phyloP scores from a whole-genome alignment of 92 coral and sea anemone species.

The Paragorgia papillata region DNA sequence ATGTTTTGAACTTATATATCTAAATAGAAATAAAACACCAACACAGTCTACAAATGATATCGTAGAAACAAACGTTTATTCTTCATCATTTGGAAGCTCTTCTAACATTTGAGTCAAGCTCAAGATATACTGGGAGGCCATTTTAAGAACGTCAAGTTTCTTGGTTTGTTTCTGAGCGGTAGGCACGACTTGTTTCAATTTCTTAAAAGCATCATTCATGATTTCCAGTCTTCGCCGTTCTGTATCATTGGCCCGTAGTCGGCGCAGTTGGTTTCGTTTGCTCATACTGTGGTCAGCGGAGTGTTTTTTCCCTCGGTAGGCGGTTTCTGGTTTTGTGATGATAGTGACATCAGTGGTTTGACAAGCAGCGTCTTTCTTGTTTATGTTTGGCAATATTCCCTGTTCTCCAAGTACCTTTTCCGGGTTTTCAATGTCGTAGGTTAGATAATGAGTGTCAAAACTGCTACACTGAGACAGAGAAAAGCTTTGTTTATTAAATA shows the following conservation, averaged over 20 bases:
- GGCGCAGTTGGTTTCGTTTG: slow-evolving; percentile 26
- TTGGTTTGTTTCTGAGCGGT: not conserved
- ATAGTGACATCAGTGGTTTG: not conserved
- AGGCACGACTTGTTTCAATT: slow-evolving; percentile 76
- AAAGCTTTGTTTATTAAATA: no score
- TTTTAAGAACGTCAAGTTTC: slow-evolving; percentile 7
- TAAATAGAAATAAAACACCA: no score
- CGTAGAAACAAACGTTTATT: not conserved
- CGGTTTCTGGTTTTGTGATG: not conserved
- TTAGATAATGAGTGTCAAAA: no score
- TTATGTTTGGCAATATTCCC: no score
- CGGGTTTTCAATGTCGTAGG: no score
- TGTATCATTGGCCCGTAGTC: slow-evolving; percentile 77
- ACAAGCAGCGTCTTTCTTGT: no score
- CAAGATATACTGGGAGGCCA: slow-evolving; percentile 27
- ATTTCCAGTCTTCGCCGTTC: slow-evolving; percentile 81
- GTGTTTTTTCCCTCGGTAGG: not conserved
- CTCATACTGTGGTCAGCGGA: not conserved
- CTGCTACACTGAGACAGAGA: no score
- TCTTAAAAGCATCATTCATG: slow-evolving; percentile 86
- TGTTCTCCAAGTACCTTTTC: no score
- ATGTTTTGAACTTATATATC: no score
- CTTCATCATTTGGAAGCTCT: not conserved
- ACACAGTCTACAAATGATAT: not conserved
- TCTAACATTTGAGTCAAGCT: slow-evolving; percentile 8